Base-by-base conservation (phyloP, 2,888 invertebrate species). In the Drosophila diplacantha region DNA sequence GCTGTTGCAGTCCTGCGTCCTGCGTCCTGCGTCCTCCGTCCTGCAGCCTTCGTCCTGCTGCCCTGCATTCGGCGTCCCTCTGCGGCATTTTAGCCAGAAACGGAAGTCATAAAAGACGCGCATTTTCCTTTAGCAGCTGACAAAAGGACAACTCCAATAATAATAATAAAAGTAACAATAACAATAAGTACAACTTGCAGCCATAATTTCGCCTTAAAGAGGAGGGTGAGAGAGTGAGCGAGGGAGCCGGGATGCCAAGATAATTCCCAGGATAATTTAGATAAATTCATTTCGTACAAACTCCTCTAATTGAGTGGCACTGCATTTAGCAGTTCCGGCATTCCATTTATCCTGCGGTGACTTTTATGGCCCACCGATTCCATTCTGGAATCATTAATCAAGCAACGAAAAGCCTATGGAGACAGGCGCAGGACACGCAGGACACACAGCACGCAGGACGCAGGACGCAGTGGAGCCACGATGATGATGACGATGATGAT, bases 71-170 rank as follows among this genome's bases (percentile, higher is more conserved):
- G 22, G 64, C 73, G 60, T 65, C 75, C 66, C 79, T 68, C 50
- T 58, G 74, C 74, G 73, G 58, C 77, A 74, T 80, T 78, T 78
- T 79, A 80, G 74, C 74, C 80, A 72, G 14, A 14, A 78, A 59
- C 77, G 77, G 77, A 78, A 78, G 77, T 81, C 77, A 78, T 78
- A 78, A 78, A 78, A 81, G 77, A 81, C 82, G 78, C 80, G 74
- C 77, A 72, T 69, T 57, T 49, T 52, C 50, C 69, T 43, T 64
- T 58, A 46, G 26, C 46, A 14, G 43, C 34, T 32, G 35, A 60
- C 61, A 37, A 46, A 46, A 41, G 47, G 35, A 47, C 65, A 41
- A 41, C 38, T 39, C 50, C 39, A 62, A 46, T 35, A 56, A 34
- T 66, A 66, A 65, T 58, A 58, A 46, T 64, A 51, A 41, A 35